Conservation (phyloP, 2,113 vertebrate genomes). For the Scomber scombrus region DNA sequence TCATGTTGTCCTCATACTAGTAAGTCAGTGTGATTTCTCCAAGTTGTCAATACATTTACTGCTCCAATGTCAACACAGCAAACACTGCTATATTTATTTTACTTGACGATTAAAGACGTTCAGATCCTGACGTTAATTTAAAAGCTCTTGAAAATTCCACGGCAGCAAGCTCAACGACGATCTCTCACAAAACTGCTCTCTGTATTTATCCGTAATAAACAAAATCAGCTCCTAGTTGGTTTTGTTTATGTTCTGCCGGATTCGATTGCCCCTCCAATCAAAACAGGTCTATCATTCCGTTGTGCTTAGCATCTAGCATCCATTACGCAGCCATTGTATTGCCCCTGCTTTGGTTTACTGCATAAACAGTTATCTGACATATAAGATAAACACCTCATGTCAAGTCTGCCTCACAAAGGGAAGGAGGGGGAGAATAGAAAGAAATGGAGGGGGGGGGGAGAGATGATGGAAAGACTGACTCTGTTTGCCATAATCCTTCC, state of each 20-base stretch:
- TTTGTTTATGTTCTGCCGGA: conserved; percentile 54
- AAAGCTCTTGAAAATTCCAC: conserved; percentile 32
- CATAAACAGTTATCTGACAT: conserved; percentile 69
- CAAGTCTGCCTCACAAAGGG: conserved; percentile 44
- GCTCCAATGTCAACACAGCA: conserved; percentile 15
- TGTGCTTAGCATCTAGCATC: conserved; percentile 49
- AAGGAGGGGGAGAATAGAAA: neutral
- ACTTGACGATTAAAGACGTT: conserved; percentile 23
- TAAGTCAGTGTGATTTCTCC: conserved; percentile 7
- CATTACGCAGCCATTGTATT: conserved; percentile 21
- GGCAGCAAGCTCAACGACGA: conserved; percentile 4
- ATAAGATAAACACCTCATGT: conserved; percentile 65
- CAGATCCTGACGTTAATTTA: conserved; percentile 25
- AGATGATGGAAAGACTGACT: conserved; percentile 51
- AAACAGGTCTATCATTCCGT: conserved; percentile 44
- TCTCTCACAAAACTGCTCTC: conserved; percentile 10
- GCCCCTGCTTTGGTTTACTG: conserved; percentile 53
- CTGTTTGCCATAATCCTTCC: neutral
- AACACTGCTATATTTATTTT: conserved; percentile 21
- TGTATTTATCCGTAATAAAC: conserved; percentile 64
- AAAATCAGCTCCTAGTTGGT: conserved; percentile 60
- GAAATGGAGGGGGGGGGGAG: neutral
- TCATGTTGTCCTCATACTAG: conserved; percentile 7
- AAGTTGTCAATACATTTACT: conserved; percentile 6
- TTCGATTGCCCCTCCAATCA: conserved; percentile 59